Evolutionary conservation across 2,797 vertebrate species (phyloP).

Genomic region (Hafferia zeledoni): DNA sequence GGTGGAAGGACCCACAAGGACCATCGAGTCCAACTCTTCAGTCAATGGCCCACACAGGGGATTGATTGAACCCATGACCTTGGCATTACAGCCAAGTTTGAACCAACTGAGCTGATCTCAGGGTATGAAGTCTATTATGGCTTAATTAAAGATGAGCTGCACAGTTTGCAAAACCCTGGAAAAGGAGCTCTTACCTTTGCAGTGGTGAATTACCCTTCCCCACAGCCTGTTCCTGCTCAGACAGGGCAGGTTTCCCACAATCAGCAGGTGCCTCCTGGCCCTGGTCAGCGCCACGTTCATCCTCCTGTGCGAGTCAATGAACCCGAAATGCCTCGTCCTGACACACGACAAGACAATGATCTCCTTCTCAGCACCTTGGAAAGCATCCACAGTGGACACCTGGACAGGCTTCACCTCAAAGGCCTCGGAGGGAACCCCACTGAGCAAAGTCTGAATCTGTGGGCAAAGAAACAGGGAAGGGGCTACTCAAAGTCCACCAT

Average conservation of each 20-base stretch:
- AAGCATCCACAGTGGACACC: conserved; percentile 82
- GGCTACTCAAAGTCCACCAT: fast-evolving
- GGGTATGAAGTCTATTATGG: too few relatives aligned
- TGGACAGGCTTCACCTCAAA: conserved; percentile 67
- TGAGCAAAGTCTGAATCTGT: conserved; percentile 72
- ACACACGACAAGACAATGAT: conserved; percentile 80
- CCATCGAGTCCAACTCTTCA: too few relatives aligned
- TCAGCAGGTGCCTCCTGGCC: conserved; percentile 79
- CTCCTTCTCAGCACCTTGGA: conserved; percentile 84
- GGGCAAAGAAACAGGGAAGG: background rate
- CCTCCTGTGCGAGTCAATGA: conserved; percentile 80
- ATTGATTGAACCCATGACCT: too few relatives aligned
- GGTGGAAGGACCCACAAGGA: too few relatives aligned
- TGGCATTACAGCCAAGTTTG: background rate
- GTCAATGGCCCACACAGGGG: too few relatives aligned
- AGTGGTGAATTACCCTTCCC: conserved; percentile 79
- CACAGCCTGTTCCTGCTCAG: conserved; percentile 77
- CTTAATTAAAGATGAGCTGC: background rate
- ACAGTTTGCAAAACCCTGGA: background rate
- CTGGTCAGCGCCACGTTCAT: conserved; percentile 80
- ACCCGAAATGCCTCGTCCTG: conserved; percentile 77
- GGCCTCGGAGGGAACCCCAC: background rate
- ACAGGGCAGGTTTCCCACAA: conserved; percentile 77
- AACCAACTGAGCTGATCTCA: too few relatives aligned
- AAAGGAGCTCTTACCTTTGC: conserved; percentile 71